Conservation (phyloP, 30 jellyfish, hydroid and myxozoan genomes). For the Aurelia coerulea region DNA sequence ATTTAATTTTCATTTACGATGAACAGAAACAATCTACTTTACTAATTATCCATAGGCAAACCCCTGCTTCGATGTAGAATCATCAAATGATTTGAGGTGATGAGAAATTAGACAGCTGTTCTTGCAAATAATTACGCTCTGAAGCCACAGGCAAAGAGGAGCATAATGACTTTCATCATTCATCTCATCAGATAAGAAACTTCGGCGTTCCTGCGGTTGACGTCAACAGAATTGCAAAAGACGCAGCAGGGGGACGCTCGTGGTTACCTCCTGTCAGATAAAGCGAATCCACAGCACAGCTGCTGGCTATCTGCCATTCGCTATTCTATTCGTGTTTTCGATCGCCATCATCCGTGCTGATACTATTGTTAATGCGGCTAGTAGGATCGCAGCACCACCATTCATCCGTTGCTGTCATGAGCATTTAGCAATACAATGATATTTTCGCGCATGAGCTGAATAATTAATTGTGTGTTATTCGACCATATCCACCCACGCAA, state of each 20-base stretch:
- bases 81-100: no score
- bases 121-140: no score
- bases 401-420: neutral
- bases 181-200: no score
- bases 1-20: no score
- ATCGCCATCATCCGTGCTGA: neutral
- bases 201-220: no score
- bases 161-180: no score
- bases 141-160: no score
- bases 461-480: neutral
- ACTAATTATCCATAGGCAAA: no score
- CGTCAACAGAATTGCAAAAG: neutral
- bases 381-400: constrained; percentile 26
- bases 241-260: constrained; percentile 4
- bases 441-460: neutral
- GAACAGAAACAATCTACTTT: no score
- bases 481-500: constrained; percentile 10
- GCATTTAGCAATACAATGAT: neutral
- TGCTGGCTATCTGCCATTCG: constrained; percentile 43
- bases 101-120: no score
- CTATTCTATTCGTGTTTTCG: neutral
- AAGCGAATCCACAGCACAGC: constrained; percentile 37
- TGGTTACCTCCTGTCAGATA: constrained; percentile 32
- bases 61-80: no score
- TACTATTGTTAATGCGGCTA: constrained; percentile 4